Evolutionary conservation across 64 coral and sea anemone genomes (phyloP).

Genomic region (Stylophora pistillata): DNA sequence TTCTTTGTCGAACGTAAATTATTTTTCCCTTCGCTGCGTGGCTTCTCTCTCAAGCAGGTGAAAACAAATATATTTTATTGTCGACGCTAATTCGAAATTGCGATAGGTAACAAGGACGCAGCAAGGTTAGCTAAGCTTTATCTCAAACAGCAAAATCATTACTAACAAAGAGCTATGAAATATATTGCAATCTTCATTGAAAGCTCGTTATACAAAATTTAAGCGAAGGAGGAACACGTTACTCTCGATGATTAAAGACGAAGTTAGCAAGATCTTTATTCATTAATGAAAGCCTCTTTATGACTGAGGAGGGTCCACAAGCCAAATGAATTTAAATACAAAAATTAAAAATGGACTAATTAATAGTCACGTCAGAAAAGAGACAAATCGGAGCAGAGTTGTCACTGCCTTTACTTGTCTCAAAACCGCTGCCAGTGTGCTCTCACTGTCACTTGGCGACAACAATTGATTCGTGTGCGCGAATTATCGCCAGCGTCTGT

Average conservation of each 20-base stretch:
- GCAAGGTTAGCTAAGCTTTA: not conserved
- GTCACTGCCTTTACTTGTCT: not conserved
- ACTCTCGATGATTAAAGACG: not conserved
- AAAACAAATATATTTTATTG: slow-evolving; percentile 13
- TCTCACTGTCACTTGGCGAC: slow-evolving; percentile 21
- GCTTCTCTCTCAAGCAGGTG: not conserved
- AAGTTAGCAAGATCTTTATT: not conserved
- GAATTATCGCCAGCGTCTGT: not conserved
- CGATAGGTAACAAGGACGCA: slow-evolving; percentile 13
- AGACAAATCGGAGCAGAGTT: slow-evolving; percentile 21
- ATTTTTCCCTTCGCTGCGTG: not conserved
- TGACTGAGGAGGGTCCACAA: not conserved
- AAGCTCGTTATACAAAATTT: not conserved
- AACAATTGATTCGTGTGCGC: not conserved
- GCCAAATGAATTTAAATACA: slow-evolving; percentile 51
- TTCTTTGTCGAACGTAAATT: not conserved
- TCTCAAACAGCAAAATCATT: slow-evolving; percentile 1
- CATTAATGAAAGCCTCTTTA: not conserved
- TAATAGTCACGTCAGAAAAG: slow-evolving; percentile 45
- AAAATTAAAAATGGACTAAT: slow-evolving; percentile 62
- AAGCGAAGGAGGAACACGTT: not conserved
- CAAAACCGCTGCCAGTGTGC: slow-evolving; percentile 12
- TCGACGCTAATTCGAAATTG: slow-evolving; percentile 32
- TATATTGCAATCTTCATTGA: not conserved
- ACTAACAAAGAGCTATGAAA: not conserved